Evolutionary conservation across 2,797 vertebrate species (phyloP), one percentile per base, ranked within the genome.

Genomic region (Tenualosa ilisha): DNA sequence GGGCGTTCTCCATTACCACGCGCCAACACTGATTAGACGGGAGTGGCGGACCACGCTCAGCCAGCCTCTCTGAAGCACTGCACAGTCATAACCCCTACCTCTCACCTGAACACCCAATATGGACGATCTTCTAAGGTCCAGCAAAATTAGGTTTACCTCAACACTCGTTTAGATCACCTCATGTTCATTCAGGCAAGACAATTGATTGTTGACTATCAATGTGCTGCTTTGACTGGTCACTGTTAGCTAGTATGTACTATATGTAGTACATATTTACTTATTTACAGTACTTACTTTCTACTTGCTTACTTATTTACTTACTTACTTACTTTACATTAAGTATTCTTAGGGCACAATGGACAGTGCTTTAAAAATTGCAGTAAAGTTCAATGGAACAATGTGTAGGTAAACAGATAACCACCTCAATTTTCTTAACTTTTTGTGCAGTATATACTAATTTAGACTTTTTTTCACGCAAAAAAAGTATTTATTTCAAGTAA

Each of bases 1-100:
- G 49, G 68, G 63, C 26, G 50, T 37, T 65, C 61, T 84, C 84
- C 81, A 61, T 85, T 81, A 85, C 84, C 81, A 31, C 40, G 31
- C 43, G 79, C 56, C 75, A 46, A 81, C 24, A 43, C 72, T 46
- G 54, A 81, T 54, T 56, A 59, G 37, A 40, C 22, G 6, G 15
- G 40, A 61, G 51, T 40, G 50, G 6, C 6, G 31, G 31, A 13
- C 40, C 61, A 46, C 5, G 17, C 8, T 26, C 46, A 84, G 15
- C 22, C 40, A 79, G 72, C 40, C 31, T 43, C 68, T 75, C 68
- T 4, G 37, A 75, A 43, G 68, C 6, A 37, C 68, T 37, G 3
- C 4, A 20, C 72, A 43, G 31, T 43, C 68, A 79, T 51, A 7
- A 43, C 37, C 72, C 3, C 40, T 9, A 7, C 2, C 17, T 6